Conservation (phyloP, 2,888 invertebrate species). For the Metacarcinus magister region DNA sequence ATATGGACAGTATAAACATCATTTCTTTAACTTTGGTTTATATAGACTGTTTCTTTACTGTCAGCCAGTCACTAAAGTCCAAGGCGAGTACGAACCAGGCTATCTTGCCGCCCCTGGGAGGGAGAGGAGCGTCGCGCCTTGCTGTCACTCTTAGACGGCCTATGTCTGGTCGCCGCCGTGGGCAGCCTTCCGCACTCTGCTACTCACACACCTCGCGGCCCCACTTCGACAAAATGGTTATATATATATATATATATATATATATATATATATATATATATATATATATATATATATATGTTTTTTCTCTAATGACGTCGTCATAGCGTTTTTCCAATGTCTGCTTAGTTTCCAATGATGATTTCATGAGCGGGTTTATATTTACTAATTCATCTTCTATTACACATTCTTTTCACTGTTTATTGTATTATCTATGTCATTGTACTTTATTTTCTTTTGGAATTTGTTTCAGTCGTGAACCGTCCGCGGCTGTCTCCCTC, state of each 20-base stretch:
- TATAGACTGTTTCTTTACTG: not conserved
- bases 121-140: not conserved
- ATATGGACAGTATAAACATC: not conserved
- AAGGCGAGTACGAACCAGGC: not conserved
- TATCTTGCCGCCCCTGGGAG: not conserved
- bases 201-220: not conserved
- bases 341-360: not conserved
- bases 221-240: not conserved
- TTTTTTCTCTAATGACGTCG: not conserved
- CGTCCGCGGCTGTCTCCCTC: constrained; percentile 38
- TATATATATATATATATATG: not conserved
- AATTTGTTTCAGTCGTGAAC: not conserved
- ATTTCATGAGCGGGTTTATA: not conserved
- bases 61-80: not conserved
- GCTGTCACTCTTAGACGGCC: not conserved
- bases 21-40: not conserved
- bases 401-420: constrained; percentile 2
- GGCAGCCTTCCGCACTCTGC: not conserved
- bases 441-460: not conserved
- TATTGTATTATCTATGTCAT: not conserved
- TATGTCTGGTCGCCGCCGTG: not conserved
- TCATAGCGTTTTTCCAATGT: not conserved
- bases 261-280: too few species aligned
- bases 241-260: not conserved
- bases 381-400: not conserved